Percentiles rank a stretch among this genome's conserved stretches.
Conservation (phyloP, 2,888 invertebrate genomes). For the Troglohyphantes excavatus region DNA sequence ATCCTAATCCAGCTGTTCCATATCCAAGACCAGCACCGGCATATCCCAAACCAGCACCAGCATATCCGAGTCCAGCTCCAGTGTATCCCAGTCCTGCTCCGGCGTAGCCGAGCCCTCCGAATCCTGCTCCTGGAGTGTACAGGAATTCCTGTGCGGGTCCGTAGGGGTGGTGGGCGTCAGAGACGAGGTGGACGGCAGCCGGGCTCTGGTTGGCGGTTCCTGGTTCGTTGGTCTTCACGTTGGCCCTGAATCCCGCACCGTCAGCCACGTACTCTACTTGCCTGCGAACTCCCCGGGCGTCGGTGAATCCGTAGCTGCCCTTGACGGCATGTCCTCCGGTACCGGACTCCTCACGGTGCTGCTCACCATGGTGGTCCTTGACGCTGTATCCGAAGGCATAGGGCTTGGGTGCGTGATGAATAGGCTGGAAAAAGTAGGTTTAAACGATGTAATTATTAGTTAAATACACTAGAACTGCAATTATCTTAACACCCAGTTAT, state of each 20-base stretch:
- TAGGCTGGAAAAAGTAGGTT: too few species aligned
- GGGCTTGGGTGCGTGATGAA: slow-evolving; percentile 49
- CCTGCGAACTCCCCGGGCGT: slow-evolving; percentile 24
- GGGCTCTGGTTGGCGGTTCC: slow-evolving; percentile 61
- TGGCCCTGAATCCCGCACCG: slow-evolving; percentile 51
- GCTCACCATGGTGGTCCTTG: slow-evolving; percentile 41
- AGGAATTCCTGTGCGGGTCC: neutral
- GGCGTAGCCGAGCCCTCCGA: neutral
- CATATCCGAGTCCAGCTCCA: slow-evolving; percentile 14
- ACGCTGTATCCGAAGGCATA: slow-evolving; percentile 54
- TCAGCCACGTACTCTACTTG: slow-evolving; percentile 64
- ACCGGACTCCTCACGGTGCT: slow-evolving; percentile 47
- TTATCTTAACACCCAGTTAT: too few species aligned
- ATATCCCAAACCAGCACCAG: neutral
- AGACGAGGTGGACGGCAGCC: slow-evolving; percentile 45
- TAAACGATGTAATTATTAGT: too few species aligned
- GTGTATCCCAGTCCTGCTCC: neutral
- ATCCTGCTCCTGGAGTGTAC: slow-evolving; percentile 13
- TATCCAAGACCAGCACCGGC: slow-evolving; percentile 27
- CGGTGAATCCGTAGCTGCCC: slow-evolving; percentile 60
- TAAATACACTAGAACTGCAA: too few species aligned
- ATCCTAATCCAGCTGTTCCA: neutral
- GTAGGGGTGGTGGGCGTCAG: slow-evolving; percentile 3
- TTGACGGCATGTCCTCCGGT: slow-evolving; percentile 18
- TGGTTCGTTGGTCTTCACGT: slow-evolving; percentile 55